phyloP scores from a whole-genome alignment of 2,113 vertebrate species.

The Cathartes aura region DNA sequence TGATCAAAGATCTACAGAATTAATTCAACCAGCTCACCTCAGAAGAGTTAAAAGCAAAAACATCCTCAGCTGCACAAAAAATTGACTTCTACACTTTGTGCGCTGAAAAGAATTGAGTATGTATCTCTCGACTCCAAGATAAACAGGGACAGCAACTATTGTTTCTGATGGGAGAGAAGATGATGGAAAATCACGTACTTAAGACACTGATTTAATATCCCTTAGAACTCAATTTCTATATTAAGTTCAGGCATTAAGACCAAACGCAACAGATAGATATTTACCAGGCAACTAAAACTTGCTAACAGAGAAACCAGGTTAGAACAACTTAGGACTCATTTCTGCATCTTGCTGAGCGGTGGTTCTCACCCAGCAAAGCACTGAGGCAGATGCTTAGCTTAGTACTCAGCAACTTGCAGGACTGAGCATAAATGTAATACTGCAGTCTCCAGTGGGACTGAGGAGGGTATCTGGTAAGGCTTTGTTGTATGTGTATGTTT shows the following conservation, averaged over 20 bases:
- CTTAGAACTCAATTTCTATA: background rate
- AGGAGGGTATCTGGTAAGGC: too few species aligned
- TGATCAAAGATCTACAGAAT: background rate
- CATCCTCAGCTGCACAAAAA: background rate
- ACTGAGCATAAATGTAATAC: fast-evolving
- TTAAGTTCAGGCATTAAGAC: background rate
- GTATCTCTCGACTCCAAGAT: background rate
- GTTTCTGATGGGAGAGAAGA: background rate
- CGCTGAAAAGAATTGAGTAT: background rate
- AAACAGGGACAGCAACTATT: background rate
- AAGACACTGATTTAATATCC: background rate
- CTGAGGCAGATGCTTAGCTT: background rate
- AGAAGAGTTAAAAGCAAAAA: background rate
- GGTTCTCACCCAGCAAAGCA: background rate
- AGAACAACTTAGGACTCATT: background rate
- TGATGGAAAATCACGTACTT: background rate
- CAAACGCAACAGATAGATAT: background rate
- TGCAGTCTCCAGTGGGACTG: background rate
- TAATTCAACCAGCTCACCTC: background rate
- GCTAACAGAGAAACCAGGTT: background rate
- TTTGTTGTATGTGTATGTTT: background rate
- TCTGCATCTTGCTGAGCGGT: background rate
- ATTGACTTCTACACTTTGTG: background rate
- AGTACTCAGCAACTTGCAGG: background rate
- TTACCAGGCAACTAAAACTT: background rate